Base-by-base conservation (phyloP, 1,140 invertebrate genomes). In the Kradibia gibbosae region DNA sequence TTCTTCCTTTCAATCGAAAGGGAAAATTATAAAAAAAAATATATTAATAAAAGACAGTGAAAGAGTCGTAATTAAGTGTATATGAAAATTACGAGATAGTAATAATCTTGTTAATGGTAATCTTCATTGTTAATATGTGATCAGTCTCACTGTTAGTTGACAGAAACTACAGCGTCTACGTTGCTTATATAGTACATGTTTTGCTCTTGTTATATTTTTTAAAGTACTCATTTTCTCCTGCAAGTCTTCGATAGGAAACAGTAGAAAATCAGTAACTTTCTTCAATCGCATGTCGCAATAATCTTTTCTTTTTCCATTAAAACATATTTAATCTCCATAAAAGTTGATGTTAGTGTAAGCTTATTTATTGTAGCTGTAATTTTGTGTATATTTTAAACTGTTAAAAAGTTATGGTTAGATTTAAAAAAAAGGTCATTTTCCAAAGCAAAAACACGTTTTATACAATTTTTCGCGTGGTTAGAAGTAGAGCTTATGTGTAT, bases 71-170 rank as follows among this genome's bases (percentile, higher is more conserved):
- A 78, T 72, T 28, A 72, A 62, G 72, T 4, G 50, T 45, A 78
- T 28, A 3, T 70, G 45, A 42, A 50, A 3, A 57, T 39, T 72
- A 71, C 31, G 28, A 31, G 72, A 72, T 62, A 82, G 39, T 81
- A 60, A 73, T 62, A 62, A 65, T 82, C 42, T 31, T 73, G 53
- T 55, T 70, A 72, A 71, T 34, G 50, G 45, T 10, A 48, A 71
- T 71, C 45, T 76, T 60, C 48, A 28, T 72, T 70, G 76, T 70
- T 70, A 53, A 28, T 82, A 73, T 76, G 28, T 81, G 25, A 39
- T 82, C 81, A 82, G 81, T 82, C 81, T 62, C 81, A 34, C 81
- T 72, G 75, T 53, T 60, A 50, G 28, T 57, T 28, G 11, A 70
- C 65, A 60, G 25, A 71, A 77, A 74, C 75, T 57, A 50, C 48